These are phyloP conservation scores for Rhinoraja longicauda DNA, from an alignment of 2,797 vertebrate species.

Conservation along the genomic window DNA sequence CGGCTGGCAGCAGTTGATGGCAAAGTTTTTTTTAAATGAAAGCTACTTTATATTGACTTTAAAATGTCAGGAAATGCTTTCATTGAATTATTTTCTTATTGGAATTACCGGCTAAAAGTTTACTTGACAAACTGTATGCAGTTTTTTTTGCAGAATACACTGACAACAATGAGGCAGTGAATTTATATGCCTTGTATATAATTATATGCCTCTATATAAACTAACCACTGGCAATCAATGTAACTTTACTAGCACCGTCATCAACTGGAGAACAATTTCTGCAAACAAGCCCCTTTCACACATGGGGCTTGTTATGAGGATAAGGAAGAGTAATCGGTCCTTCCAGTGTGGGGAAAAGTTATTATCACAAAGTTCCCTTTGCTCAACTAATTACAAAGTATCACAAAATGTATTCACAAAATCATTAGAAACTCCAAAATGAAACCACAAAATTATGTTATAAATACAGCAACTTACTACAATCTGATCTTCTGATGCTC, in stretches of 20 bases:
- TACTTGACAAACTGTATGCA: not conserved
- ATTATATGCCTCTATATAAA: not conserved
- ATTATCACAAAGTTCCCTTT: not conserved
- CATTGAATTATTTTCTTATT: not conserved
- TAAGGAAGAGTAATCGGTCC: no score
- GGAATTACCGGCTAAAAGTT: not conserved
- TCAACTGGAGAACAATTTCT: not conserved
- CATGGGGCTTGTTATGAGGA: not conserved
- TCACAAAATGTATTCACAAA: no score
- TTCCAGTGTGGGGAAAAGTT: not conserved
- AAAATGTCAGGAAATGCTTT: not conserved
- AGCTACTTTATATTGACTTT: not conserved
- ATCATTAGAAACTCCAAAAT: not conserved
- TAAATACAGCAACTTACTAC: conserved; percentile 68
- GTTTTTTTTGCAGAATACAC: not conserved
- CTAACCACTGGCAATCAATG: not conserved
- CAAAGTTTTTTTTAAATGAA: not conserved
- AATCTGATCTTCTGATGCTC: conserved; percentile 88
- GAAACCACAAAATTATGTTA: not conserved
- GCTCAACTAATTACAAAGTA: no score
- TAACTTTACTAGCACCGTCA: not conserved
- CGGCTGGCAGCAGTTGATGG: no score
- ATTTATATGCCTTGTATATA: not conserved
- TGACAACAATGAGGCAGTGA: not conserved
- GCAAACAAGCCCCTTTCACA: not conserved